These are phyloP conservation scores for Schizopygopsis pylzovi DNA, from an alignment of 2,797 vertebrate genomes.

Conservation along the genomic window DNA sequence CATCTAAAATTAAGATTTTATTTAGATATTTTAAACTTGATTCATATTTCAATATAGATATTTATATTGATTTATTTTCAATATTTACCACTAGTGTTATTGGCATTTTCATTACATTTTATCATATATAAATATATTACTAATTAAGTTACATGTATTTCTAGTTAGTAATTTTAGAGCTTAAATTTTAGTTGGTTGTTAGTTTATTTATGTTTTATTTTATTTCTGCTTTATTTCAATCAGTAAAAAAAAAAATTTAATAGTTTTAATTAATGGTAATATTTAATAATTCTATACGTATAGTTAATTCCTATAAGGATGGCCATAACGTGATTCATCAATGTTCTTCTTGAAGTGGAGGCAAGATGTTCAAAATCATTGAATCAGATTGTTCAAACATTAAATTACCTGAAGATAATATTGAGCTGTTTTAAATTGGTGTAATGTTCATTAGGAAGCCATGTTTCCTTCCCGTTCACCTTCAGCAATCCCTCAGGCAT, in stretches of 20 bases:
- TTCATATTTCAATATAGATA: not conserved
- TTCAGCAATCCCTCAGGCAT: not conserved
- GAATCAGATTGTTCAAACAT: not conserved
- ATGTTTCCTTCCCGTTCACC: not conserved
- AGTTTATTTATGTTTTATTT: not conserved
- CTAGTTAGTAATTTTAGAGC: no score
- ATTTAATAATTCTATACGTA: not conserved
- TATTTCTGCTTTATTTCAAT: not conserved
- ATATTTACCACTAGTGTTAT: no score
- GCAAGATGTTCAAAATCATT: not conserved
- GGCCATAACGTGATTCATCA: not conserved
- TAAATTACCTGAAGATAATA: not conserved
- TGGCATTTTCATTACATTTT: no score
- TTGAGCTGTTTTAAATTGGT: not conserved
- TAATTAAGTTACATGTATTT: no score
- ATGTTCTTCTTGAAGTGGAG: not conserved
- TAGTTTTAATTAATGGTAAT: not conserved
- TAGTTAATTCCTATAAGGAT: not conserved
- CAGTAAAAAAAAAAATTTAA: no score
- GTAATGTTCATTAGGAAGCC: not conserved
- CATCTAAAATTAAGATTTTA: not conserved
- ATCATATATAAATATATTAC: no score
- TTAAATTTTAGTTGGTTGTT: not conserved
- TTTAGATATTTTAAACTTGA: not conserved
- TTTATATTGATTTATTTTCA: not conserved